These are phyloP conservation scores for Callospermophilus lateralis DNA, from an alignment of 2,113 vertebrate species.

Conservation along the genomic window DNA sequence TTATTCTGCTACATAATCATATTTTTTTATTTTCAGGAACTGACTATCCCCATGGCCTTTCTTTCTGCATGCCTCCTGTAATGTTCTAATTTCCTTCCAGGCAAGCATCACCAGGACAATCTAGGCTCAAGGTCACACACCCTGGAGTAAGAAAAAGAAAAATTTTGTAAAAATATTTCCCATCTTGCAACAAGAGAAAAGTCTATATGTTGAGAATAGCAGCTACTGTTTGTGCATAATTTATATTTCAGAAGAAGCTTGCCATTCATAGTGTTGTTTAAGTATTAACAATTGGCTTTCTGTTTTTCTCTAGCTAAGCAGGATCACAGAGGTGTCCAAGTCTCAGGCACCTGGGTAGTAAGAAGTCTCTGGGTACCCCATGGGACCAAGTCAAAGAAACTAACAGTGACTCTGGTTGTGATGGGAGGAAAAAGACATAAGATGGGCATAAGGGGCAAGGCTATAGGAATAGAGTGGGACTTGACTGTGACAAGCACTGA, in stretches of 20 bases:
- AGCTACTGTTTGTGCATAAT: too few relatives aligned
- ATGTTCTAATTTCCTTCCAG: not conserved
- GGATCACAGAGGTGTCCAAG: not conserved
- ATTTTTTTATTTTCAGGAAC: not conserved
- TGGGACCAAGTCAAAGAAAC: not conserved
- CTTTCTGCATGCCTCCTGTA: not conserved
- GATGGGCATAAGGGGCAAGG: not conserved
- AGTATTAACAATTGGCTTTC: not conserved
- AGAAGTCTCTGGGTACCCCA: not conserved
- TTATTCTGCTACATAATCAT: not conserved
- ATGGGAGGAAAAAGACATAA: not conserved
- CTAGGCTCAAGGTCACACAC: not conserved
- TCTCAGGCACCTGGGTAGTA: too few relatives aligned
- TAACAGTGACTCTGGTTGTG: not conserved
- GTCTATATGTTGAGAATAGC: not conserved
- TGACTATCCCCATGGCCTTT: not conserved
- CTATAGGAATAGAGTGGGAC: not conserved
- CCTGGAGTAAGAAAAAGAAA: not conserved
- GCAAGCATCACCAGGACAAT: not conserved
- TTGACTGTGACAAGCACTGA: not conserved
- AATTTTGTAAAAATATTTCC: not conserved
- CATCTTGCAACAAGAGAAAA: not conserved
- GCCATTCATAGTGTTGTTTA: fast-evolving
- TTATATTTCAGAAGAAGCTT: not conserved
- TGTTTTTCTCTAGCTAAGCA: not conserved